Base-by-base conservation (phyloP, 2,797 vertebrate genomes). In the Dendrocincla tyrannina region DNA sequence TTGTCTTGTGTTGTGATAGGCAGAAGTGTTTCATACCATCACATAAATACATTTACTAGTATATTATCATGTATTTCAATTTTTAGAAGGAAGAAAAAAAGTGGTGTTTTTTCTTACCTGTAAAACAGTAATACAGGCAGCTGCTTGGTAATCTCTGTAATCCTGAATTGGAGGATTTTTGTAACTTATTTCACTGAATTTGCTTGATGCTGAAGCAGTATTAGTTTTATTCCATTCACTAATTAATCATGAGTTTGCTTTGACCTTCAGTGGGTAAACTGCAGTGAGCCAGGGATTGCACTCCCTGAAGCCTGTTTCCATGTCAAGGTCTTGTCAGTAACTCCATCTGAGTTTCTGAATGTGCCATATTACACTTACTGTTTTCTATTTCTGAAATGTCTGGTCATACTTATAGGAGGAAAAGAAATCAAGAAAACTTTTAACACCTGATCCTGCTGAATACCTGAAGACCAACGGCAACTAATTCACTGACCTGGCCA, bases 391-490 rank as follows among this genome's bases (percentile, higher is more conserved):
- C 44, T 47, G 14, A 49, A 74, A 37, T 63, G 25, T 75, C 41
- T 85, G 53, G 28, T 50, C 11, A 5, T 50, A 69, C 9, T 27
- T 86, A 13, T 4, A 78, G 58, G 33, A 80, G 32, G 42, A 46
- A 52, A 41, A 83, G 7, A 35, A 60, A 68, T 50, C 27, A 63
- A 76, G 23, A 55, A 59, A 81, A 49, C 23, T 46, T 64, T 16
- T 23, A 81, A 75, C 23, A 20, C 49, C 23, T 75, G 27, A 33
- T 72, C 41, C 46, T 64, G 22, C 17, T 69, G 27, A 55, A 23
- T 66, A 7, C 69, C 27, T 3, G 0, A 46, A 49, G 60, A 77
- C 25, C 3, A 1, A 8, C 0, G 0, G 24, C 46, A 81, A 2
- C 28, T 39, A 44, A 73, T 83, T 68, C 28, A 27, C 17, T 93